phyloP scores from a whole-genome alignment of 2,113 vertebrate species.

The Entosphenus tridentatus region DNA sequence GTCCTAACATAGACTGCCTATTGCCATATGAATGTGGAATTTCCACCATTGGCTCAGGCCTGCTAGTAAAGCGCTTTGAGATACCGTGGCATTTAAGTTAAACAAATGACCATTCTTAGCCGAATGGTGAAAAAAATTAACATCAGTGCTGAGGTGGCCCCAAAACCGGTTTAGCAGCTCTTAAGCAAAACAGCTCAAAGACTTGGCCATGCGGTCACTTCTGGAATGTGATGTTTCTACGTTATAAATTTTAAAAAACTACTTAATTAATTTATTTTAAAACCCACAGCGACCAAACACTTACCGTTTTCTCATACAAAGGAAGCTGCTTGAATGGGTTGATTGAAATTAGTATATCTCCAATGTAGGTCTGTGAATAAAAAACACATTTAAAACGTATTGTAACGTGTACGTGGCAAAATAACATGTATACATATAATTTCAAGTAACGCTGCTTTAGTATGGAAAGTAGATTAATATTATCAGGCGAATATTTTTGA shows the following conservation, averaged over 20 bases:
- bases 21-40: too few species aligned
- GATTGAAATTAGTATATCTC: constrained; percentile 25
- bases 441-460: too few species aligned
- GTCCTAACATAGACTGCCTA: too few species aligned
- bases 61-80: too few species aligned
- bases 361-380: constrained; percentile 21
- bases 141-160: background rate
- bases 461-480: too few species aligned
- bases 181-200: background rate
- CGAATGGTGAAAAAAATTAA: background rate
- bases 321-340: constrained; percentile 28
- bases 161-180: background rate
- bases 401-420: too few species aligned
- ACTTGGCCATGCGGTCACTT: background rate
- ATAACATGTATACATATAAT: too few species aligned
- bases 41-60: too few species aligned
- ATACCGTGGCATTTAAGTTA: too few species aligned
- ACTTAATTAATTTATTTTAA: constrained; percentile 1
- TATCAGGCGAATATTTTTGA: too few species aligned
- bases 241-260: background rate
- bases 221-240: background rate
- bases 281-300: background rate
- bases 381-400: background rate
- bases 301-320: constrained; percentile 22
- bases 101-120: too few species aligned